Percentiles rank a stretch among this genome's conserved stretches.
Evolutionary conservation across 2,888 invertebrate genomes (phyloP).

Genomic region (Phragmatobia fuliginosa): DNA sequence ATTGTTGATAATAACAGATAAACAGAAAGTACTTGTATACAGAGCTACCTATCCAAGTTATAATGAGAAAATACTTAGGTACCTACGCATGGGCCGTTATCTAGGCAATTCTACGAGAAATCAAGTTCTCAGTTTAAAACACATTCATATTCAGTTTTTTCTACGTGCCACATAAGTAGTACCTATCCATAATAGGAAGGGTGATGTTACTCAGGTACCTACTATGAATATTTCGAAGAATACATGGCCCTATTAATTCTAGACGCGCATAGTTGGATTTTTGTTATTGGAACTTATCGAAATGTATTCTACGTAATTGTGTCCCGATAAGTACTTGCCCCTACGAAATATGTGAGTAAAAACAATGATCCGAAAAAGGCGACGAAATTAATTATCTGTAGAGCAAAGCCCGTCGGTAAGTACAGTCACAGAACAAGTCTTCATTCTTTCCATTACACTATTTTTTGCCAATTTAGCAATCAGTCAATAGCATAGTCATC

Average conservation of each 20-base stretch:
- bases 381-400: constrained; percentile 47
- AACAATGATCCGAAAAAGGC: constrained; percentile 51
- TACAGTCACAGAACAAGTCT: constrained; percentile 38
- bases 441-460: constrained; percentile 41
- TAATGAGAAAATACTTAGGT: background rate
- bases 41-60: background rate
- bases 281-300: constrained; percentile 41
- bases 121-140: constrained; percentile 36
- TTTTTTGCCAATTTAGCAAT: constrained; percentile 48
- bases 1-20: no score
- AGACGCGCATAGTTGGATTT: constrained; percentile 41
- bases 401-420: constrained; percentile 29
- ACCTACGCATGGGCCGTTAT: constrained; percentile 9
- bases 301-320: constrained; percentile 47
- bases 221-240: constrained; percentile 48
- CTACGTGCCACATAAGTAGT: constrained; percentile 25
- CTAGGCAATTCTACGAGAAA: constrained; percentile 17
- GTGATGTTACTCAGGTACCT: constrained; percentile 29
- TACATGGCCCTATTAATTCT: constrained; percentile 39
- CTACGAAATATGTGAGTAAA: constrained; percentile 43
- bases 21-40: background rate
- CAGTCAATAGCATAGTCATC: constrained; percentile 44
- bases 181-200: constrained; percentile 35
- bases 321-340: constrained; percentile 44
- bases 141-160: constrained; percentile 38